These are phyloP conservation scores for Notiomystis cincta DNA, from an alignment of 2,113 vertebrate species.

Conservation along the genomic window DNA sequence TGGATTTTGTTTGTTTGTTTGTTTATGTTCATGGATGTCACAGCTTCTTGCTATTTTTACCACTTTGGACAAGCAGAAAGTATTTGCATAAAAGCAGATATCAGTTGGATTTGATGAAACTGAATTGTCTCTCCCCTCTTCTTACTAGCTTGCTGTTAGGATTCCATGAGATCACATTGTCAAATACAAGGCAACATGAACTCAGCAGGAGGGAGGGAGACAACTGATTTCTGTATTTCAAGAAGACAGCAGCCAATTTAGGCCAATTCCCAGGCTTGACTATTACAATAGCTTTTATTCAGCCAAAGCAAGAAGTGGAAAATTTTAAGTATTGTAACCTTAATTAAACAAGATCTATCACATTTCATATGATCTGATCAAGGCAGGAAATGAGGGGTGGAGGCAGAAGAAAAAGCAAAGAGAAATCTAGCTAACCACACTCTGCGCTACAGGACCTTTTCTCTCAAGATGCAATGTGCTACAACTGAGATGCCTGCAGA, in stretches of 20 bases:
- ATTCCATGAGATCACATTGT: background rate
- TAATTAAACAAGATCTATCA: background rate
- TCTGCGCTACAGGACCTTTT: background rate
- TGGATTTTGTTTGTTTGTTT: background rate
- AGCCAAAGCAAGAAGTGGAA: background rate
- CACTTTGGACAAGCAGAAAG: background rate
- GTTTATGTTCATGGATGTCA: background rate
- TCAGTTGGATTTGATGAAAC: background rate
- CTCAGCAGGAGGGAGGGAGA: background rate
- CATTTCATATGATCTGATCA: background rate
- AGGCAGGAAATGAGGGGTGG: background rate
- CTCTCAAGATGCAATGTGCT: background rate
- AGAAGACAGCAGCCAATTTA: background rate
- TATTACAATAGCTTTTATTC: background rate
- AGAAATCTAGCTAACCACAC: background rate
- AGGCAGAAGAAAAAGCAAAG: background rate
- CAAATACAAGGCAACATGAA: background rate
- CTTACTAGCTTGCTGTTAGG: background rate
- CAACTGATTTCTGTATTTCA: background rate
- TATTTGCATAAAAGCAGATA: slow-evolving; percentile 10
- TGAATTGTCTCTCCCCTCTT: background rate
- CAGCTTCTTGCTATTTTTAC: background rate
- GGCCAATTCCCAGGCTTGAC: background rate
- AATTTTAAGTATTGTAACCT: background rate
- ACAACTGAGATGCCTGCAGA: background rate